Evolutionary conservation across 2,113 vertebrate species (phyloP), one percentile per base, ranked within the genome.

Genomic region (Sigmodon hispidus): DNA sequence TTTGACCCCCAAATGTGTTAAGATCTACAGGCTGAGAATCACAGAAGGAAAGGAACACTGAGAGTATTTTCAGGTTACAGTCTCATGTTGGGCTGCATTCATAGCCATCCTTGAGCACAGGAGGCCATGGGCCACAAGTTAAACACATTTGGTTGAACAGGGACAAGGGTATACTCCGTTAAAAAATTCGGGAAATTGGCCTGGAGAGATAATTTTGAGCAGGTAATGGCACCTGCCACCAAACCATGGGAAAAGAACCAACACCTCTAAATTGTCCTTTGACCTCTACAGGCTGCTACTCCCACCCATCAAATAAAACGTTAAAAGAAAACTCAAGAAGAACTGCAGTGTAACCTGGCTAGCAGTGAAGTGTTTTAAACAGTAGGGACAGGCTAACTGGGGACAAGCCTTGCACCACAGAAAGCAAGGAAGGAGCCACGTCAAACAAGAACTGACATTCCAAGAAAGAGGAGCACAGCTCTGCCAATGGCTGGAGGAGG

Each of bases 351-450:
- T 52, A 34, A n/a, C 48, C 11, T 76, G 45, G 65, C 63, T 65
- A 83, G 40, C 87, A 83, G n/a, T 34, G 15, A 65, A 77, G 45
- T 34, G 65, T 57, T 88, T 50, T 84, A 89, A 89, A 57, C 72
- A 96, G 17, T 0, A 84, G 79, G 21, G 45, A 26, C 12, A 87
- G 45, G 22, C 69, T 43, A 72, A 59, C 0, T 11, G n/a, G 26
- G 26, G 4, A 86, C 31, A 69, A 6, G 36, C 22, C 22, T 26
- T 59, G 15, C 15, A 91, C 43, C 69, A 50, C 22, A 70, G 45
- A 84, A 88, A 84, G 59, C 17, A 91, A 93, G 77, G 24, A 85
- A 83, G n/a, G n/a, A n/a, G n/a, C n/a, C n/a, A n/a, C n/a, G n/a
- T n/a, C n/a, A n/a, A n/a, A n/a, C n/a, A n/a, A n/a, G n/a, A 55